Evolutionary conservation across 2,797 vertebrate genomes (phyloP).

Genomic region (Myotis pilosus): DNA sequence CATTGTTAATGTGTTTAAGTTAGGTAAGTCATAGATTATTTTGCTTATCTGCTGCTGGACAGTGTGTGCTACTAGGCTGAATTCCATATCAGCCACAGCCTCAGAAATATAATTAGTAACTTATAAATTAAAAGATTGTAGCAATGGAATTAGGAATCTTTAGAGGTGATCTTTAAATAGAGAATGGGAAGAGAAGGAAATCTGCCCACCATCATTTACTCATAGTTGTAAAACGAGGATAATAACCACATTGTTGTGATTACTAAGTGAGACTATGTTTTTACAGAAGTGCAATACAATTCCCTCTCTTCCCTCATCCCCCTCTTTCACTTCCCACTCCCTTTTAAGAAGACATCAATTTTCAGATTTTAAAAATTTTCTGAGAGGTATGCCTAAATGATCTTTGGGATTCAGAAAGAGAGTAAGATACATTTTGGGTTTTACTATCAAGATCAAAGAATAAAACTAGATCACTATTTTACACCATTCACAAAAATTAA

Average conservation of each 20-base stretch:
- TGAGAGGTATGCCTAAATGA: not conserved
- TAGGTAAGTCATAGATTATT: not conserved
- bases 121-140: not conserved
- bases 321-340: not conserved
- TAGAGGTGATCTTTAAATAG: conserved; percentile 1
- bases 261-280: not conserved
- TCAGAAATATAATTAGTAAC: not conserved
- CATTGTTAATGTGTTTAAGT: conserved; percentile 1
- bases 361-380: conserved; percentile 23
- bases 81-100: not conserved
- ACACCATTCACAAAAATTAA: not conserved
- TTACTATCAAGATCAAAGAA: not conserved
- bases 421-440: not conserved
- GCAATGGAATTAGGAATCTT: not conserved
- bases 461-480: not conserved
- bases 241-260: not conserved
- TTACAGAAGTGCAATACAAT: not conserved
- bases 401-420: not conserved
- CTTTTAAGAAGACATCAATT: conserved; percentile 25
- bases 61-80: not conserved
- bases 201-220: not conserved
- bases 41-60: conserved; percentile 2
- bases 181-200: not conserved
- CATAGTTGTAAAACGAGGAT: not conserved
- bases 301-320: not conserved